These are phyloP conservation scores for Drosophila nr. fundita DNA, from an alignment of 2,888 invertebrate genomes.

Conservation along the genomic window DNA sequence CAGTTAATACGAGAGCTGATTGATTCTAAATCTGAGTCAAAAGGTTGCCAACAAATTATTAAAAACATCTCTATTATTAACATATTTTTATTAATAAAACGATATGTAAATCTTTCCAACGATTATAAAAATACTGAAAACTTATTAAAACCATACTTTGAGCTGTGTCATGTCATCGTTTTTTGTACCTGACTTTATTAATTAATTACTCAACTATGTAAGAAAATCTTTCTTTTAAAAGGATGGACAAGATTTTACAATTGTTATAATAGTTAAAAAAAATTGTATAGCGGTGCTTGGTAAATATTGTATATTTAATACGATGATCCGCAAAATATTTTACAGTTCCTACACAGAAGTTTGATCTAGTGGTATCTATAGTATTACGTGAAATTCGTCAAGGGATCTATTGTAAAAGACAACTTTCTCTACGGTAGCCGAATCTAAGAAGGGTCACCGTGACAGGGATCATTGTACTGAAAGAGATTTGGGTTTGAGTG, in stretches of 20 bases:
- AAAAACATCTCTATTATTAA: neutral
- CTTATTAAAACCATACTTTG: neutral
- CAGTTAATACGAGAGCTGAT: neutral
- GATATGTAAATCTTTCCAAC: neutral
- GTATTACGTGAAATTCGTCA: slow-evolving; percentile 15
- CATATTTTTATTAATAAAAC: neutral
- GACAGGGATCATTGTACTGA: slow-evolving; percentile 48
- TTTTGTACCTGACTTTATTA: neutral
- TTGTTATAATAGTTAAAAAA: neutral
- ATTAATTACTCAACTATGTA: neutral
- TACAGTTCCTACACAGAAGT: neutral
- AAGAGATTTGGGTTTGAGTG: slow-evolving; percentile 56
- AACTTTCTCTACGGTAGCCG: slow-evolving; percentile 47
- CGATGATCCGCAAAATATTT: neutral
- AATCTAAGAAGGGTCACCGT: slow-evolving; percentile 14
- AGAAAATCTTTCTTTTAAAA: neutral
- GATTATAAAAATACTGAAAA: neutral
- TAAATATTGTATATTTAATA: too few species aligned
- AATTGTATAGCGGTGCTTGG: too few species aligned
- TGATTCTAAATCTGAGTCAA: neutral
- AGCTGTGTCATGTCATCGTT: neutral
- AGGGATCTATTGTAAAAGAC: slow-evolving; percentile 3
- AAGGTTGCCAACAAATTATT: neutral
- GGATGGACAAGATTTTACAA: fast-evolving
- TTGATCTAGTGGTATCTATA: neutral